These are phyloP conservation scores for Gila orcuttii DNA, from an alignment of 2,113 vertebrate genomes.

Conservation along the genomic window DNA sequence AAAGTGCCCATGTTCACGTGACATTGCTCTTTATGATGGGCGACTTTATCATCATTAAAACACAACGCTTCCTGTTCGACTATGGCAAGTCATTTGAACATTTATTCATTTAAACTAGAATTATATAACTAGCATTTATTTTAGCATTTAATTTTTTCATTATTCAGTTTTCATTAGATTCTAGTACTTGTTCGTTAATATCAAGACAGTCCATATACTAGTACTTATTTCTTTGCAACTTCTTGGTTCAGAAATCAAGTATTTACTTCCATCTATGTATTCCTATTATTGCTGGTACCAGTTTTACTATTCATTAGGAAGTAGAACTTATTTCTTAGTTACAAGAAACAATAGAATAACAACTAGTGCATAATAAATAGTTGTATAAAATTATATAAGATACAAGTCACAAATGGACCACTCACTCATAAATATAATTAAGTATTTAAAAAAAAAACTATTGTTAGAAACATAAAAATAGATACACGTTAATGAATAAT, in stretches of 20 bases:
- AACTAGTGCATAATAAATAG: neutral
- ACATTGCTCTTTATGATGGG: conserved; percentile 17
- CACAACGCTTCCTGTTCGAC: neutral
- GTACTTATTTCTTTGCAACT: neutral
- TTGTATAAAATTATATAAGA: neutral
- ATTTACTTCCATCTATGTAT: neutral
- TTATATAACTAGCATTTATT: neutral
- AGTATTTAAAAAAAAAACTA: neutral
- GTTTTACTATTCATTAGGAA: neutral
- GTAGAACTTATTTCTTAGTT: neutral
- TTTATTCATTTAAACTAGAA: neutral
- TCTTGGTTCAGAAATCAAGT: neutral
- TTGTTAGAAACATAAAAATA: neutral
- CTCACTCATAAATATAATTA: neutral
- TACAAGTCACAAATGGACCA: neutral
- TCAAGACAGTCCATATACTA: neutral
- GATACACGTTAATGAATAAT: neutral
- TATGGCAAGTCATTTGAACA: conserved; percentile 1
- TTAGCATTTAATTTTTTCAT: neutral
- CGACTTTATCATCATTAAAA: conserved; percentile 3
- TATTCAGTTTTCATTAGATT: no score
- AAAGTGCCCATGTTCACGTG: conserved; percentile 36
- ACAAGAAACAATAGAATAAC: neutral
- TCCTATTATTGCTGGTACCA: neutral
- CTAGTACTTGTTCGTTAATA: neutral